phyloP scores from a whole-genome alignment of 2,888 invertebrate species.

The Vandiemenella viatica region DNA sequence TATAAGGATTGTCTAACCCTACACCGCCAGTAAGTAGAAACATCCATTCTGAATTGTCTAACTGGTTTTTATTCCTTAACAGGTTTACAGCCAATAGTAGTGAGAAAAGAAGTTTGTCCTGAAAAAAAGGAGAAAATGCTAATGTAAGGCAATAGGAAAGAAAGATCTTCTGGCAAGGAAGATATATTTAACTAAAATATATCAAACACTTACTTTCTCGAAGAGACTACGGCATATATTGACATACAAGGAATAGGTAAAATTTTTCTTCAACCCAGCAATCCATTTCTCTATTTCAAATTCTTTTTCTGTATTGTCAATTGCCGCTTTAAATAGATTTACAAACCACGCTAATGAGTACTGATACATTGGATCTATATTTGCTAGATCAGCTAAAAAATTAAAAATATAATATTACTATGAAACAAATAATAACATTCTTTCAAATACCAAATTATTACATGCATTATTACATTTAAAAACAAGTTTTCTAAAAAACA shows the following conservation, averaged over 20 bases:
- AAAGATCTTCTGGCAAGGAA: neutral
- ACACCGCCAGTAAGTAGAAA: constrained; percentile 79
- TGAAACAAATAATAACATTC: too few species aligned
- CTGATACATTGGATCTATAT: constrained; percentile 95
- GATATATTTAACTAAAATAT: neutral
- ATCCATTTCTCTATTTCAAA: constrained; percentile 65
- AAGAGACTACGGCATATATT: constrained; percentile 89
- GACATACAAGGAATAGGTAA: constrained; percentile 76
- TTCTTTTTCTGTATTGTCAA: constrained; percentile 73
- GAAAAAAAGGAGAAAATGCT: constrained; percentile 16
- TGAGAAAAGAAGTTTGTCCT: constrained; percentile 85
- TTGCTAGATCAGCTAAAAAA: constrained; percentile 57
- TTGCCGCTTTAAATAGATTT: constrained; percentile 67
- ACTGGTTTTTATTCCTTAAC: constrained; percentile 39
- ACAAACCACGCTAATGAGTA: constrained; percentile 92
- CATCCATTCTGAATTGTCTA: constrained; percentile 57
- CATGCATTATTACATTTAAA: too few species aligned
- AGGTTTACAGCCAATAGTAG: constrained; percentile 58
- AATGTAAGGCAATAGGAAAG: neutral
- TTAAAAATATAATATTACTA: too few species aligned
- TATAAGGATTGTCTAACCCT: constrained; percentile 55
- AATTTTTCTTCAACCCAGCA: constrained; percentile 57
- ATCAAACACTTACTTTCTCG: constrained; percentile 54
- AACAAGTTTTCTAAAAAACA: too few species aligned
- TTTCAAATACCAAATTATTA: too few species aligned